Evolutionary conservation across 2,113 vertebrate species (phyloP).

Genomic region (Acinonyx jubatus): DNA sequence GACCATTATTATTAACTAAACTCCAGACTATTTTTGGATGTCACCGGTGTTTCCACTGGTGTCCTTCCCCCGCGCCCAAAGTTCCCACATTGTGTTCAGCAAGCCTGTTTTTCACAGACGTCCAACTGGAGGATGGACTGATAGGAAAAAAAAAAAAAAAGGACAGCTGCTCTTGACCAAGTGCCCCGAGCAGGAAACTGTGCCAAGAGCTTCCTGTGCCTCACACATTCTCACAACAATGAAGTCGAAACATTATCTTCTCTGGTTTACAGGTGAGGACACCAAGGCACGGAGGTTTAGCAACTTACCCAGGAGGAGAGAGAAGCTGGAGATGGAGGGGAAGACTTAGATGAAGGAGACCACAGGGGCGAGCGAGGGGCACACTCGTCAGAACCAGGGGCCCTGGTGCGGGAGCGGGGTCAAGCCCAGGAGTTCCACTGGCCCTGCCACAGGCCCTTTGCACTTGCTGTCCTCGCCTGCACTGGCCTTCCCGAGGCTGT

Average conservation of each 20-base stretch:
- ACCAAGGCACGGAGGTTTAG: background rate
- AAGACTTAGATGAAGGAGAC: background rate
- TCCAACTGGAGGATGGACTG: background rate
- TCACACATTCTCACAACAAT: rapidly evolving
- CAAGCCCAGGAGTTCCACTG: background rate
- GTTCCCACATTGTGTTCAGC: background rate
- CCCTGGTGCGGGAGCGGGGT: background rate
- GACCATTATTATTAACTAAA: background rate
- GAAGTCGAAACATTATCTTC: background rate
- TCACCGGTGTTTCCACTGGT: background rate
- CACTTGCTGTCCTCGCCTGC: background rate
- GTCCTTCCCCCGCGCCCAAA: background rate
- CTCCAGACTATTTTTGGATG: background rate
- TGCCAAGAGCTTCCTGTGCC: rapidly evolving
- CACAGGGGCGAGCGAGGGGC: background rate
- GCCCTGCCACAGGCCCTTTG: background rate
- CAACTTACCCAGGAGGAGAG: background rate
- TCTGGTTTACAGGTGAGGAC: background rate
- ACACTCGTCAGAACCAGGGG: background rate
- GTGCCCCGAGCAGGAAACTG: rapidly evolving
- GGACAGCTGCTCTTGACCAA: rapidly evolving
- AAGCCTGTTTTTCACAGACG: background rate
- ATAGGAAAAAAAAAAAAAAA: background rate
- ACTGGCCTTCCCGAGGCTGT: background rate
- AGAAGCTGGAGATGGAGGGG: background rate